These are phyloP conservation scores for Anastrepha ludens DNA, from an alignment of 1,140 invertebrate genomes.

Conservation along the genomic window DNA sequence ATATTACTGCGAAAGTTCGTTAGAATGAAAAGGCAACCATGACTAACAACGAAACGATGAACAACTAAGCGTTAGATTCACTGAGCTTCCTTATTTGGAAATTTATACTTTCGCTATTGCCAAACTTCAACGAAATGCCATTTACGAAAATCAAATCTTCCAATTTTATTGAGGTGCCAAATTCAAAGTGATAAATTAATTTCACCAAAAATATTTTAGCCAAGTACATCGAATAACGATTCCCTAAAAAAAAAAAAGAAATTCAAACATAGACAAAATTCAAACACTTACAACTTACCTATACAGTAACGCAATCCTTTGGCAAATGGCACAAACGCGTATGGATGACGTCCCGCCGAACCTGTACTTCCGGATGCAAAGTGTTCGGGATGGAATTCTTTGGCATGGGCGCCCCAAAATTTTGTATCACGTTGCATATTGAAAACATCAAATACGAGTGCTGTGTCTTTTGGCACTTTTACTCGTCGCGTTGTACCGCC, in stretches of 20 bases:
- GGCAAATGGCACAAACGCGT: conserved; percentile 84
- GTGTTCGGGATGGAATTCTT: conserved; percentile 85
- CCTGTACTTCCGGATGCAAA: conserved; percentile 74
- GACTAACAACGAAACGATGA: no score
- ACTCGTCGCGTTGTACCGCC: background rate
- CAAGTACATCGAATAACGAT: conserved; percentile 62
- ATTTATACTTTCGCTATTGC: conserved; percentile 66
- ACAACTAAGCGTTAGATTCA: no score
- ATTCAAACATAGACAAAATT: conserved; percentile 1
- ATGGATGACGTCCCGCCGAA: conserved; percentile 78
- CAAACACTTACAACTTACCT: conserved; percentile 68
- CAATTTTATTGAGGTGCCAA: conserved; percentile 62
- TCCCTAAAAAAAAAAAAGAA: conserved; percentile 28
- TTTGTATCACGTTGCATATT: conserved; percentile 69
- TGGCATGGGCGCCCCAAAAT: conserved; percentile 78
- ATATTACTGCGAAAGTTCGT: no score
- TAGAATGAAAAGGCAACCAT: background rate
- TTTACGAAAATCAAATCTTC: conserved; percentile 66
- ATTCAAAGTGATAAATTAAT: conserved; percentile 65
- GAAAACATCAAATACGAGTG: conserved; percentile 68
- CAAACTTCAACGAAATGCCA: conserved; percentile 69
- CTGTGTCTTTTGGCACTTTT: conserved; percentile 66
- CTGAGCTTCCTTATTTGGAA: conserved; percentile 54
- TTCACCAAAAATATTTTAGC: conserved; percentile 70
- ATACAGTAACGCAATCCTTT: conserved; percentile 82